Evolutionary conservation across 53 echinoderm and acorn worm species (phyloP).

Genomic region (Apostichopus leukothele): DNA sequence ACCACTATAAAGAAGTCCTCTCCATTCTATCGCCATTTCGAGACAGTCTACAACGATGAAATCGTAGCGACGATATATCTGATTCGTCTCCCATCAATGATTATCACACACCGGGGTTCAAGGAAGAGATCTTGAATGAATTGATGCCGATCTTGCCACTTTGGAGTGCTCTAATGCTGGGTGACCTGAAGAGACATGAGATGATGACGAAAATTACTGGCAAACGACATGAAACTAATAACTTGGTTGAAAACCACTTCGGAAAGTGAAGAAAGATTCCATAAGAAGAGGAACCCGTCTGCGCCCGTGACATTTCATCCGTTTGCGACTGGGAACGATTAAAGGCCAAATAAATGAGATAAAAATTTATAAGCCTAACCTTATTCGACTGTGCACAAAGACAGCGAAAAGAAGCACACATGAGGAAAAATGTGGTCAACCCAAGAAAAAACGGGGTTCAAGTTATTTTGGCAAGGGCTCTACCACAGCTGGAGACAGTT

Average conservation of each 20-base stretch:
- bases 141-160: background rate
- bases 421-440: background rate
- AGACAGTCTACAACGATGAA: background rate
- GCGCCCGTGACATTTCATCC: background rate
- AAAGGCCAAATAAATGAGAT: background rate
- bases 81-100: background rate
- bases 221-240: background rate
- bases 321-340: background rate
- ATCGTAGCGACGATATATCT: no score
- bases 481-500: background rate
- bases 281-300: background rate
- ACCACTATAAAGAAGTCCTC: background rate
- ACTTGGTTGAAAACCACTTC: conserved; percentile 21
- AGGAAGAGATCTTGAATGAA: background rate
- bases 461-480: background rate
- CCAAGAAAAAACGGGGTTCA: background rate
- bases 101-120: background rate
- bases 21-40: conserved; percentile 8
- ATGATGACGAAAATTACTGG: background rate
- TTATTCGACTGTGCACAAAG: background rate
- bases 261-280: conserved; percentile 5
- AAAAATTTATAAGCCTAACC: background rate
- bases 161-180: background rate
- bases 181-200: background rate
- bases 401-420: background rate